A percentile compares a stretch with the other conserved stretches of the same genome.
Conservation (phyloP, 2,113 vertebrate genomes). For the Gulo gulo region DNA sequence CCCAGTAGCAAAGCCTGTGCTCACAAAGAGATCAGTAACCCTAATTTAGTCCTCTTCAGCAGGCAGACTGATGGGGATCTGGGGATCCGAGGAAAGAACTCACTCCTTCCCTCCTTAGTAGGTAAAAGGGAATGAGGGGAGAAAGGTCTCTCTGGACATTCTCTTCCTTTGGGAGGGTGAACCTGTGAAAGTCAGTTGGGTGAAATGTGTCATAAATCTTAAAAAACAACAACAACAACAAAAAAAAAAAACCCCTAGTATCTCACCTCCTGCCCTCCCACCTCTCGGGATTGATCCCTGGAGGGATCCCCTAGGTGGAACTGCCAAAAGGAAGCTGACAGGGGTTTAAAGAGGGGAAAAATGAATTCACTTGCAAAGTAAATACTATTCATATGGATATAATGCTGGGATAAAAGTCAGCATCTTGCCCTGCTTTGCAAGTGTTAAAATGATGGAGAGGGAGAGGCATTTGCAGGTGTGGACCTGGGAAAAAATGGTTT, state of each 20-base stretch:
- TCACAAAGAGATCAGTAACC: neutral
- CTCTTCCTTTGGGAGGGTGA: neutral
- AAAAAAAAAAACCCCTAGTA: neutral
- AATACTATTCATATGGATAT: fast-evolving
- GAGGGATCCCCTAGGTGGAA: neutral
- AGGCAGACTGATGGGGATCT: fast-evolving
- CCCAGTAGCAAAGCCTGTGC: neutral
- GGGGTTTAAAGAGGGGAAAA: neutral
- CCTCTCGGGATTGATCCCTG: neutral
- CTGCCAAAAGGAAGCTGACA: neutral
- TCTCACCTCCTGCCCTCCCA: neutral
- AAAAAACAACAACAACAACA: neutral
- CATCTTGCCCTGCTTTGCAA: neutral
- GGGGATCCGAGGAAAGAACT: neutral
- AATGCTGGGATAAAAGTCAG: fast-evolving
- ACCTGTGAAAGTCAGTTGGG: neutral
- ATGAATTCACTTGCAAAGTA: too few relatives aligned
- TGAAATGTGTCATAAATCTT: neutral
- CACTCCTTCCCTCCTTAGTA: too few relatives aligned
- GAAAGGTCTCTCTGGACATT: neutral
- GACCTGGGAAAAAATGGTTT: neutral
- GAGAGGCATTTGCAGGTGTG: fast-evolving
- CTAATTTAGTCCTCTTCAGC: neutral
- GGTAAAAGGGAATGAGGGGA: neutral
- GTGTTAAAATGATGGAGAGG: neutral